Evolutionary conservation across 2,113 vertebrate species (phyloP), one percentile per base, ranked within the genome.

Genomic region (Anolis sagrei): DNA sequence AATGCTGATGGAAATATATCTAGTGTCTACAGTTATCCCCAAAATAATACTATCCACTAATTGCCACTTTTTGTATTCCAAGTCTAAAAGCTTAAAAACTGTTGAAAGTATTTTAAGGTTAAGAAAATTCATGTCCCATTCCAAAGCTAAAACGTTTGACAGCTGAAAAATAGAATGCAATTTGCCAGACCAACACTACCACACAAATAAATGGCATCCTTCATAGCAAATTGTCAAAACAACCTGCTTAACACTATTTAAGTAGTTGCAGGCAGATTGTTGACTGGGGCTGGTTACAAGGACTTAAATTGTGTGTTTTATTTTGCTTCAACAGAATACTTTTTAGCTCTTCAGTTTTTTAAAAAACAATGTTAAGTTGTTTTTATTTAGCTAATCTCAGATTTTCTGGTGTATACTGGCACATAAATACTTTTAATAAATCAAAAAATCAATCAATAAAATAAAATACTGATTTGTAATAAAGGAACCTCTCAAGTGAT

Each of bases 31-130:
- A 51, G n/a, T 82, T 78, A 49, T 39, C 19, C 58, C 54, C 34
- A 70, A 66, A 69, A 83, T 62, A 78, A 83, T 44, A 49, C n/a
- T 73, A 34, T 66, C 69, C 58, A 62, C 78, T 86, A 86, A 86
- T 73, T 82, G 25, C 44, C 19, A 44, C 61, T 78, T 62, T 79
- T 72, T 73, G 29, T 73, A 39, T 79, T 77, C 81, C 82, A 62
- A 51, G 27, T 21, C 51, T 44, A 87, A 76, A 82, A 13, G 34
- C 82, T n/a, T 64, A 51, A 83, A 79, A 72, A 87, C 1, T n/a
- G 34, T 48, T 80, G 29, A 36, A 83, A 76, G 62, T 87, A 66
- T 83, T 83, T 83, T 78, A 87, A 80, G 81, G 70, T 83, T 48
- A 48, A 62, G 70, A 75, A 83, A 76, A 83, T 25, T 23, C 7